These are phyloP conservation scores for Drosophila kanekoi DNA, from an alignment of 2,888 invertebrate species.

Conservation along the genomic window DNA sequence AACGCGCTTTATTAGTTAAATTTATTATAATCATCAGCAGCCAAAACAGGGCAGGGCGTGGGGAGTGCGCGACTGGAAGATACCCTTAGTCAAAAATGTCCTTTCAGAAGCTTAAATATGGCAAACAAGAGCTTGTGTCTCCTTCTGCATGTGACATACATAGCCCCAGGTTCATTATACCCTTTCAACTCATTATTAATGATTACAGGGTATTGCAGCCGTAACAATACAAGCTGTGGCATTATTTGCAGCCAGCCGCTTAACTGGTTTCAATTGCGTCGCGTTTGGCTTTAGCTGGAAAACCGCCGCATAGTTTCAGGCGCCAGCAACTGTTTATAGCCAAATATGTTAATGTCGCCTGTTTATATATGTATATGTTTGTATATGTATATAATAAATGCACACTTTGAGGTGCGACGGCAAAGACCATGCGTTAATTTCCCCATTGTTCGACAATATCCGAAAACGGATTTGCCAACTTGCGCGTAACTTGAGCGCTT, in stretches of 20 bases:
- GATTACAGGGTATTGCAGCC: neutral
- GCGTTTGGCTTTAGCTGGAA: conserved; percentile 32
- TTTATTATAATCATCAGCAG: conserved; percentile 72
- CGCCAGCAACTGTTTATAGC: conserved; percentile 51
- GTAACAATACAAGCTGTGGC: neutral
- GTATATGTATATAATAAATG: conserved; percentile 69
- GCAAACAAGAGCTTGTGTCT: too few relatives aligned
- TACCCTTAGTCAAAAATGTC: too few relatives aligned
- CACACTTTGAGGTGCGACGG: conserved; percentile 63
- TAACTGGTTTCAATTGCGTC: conserved; percentile 49
- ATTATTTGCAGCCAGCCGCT: conserved; percentile 16
- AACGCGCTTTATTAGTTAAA: conserved; percentile 79
- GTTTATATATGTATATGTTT: conserved; percentile 26
- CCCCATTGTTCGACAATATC: conserved; percentile 9
- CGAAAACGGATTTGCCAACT: conserved; percentile 26
- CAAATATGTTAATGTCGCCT: too few relatives aligned
- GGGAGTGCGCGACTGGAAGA: too few relatives aligned
- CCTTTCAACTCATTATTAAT: too few relatives aligned
- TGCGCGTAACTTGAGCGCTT: conserved; percentile 18
- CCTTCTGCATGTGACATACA: too few relatives aligned
- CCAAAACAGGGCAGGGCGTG: neutral
- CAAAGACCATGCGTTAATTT: conserved; percentile 35
- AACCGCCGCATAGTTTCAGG: conserved; percentile 62
- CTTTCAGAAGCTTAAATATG: too few relatives aligned
- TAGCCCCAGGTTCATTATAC: too few relatives aligned